A percentile compares a stretch with the other conserved stretches of the same genome.
These are phyloP conservation scores for Anhinga anhinga DNA, from an alignment of 2,113 vertebrate genomes.

Conservation along the genomic window DNA sequence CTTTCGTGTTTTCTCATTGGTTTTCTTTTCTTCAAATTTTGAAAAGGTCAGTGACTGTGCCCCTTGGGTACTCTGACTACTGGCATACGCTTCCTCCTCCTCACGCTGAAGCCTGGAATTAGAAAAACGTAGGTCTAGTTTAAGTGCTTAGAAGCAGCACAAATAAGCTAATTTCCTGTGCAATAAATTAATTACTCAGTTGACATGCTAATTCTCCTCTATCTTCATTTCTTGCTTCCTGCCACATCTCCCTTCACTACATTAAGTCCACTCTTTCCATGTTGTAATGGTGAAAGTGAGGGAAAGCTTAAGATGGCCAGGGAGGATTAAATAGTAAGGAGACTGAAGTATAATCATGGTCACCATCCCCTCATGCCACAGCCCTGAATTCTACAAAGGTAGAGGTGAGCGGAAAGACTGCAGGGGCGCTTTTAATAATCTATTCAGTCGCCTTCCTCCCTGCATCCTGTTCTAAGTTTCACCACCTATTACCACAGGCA, in stretches of 20 bases:
- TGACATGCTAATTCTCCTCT: neutral
- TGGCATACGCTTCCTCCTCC: slow-evolving; percentile 94
- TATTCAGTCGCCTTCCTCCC: neutral
- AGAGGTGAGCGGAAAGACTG: neutral
- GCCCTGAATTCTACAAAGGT: neutral
- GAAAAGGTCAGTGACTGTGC: slow-evolving; percentile 88
- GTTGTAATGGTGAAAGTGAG: neutral
- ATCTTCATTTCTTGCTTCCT: neutral
- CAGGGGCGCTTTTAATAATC: neutral
- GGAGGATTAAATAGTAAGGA: neutral
- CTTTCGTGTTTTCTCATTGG: slow-evolving; percentile 94
- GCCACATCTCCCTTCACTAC: neutral
- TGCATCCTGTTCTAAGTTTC: neutral
- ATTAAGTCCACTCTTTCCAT: neutral
- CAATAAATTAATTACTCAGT: neutral
- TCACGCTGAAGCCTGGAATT: slow-evolving; percentile 89
- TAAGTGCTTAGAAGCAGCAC: neutral
- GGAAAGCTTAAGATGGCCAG: neutral
- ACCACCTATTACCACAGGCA: neutral
- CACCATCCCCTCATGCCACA: neutral
- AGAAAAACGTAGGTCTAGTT: neutral
- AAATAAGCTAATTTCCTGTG: neutral
- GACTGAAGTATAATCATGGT: neutral
- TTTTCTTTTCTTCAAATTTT: slow-evolving; percentile 98
- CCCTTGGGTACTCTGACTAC: slow-evolving; percentile 82